Conservation (phyloP, 2,888 invertebrate genomes). For the Nephrotoma appendiculata region DNA sequence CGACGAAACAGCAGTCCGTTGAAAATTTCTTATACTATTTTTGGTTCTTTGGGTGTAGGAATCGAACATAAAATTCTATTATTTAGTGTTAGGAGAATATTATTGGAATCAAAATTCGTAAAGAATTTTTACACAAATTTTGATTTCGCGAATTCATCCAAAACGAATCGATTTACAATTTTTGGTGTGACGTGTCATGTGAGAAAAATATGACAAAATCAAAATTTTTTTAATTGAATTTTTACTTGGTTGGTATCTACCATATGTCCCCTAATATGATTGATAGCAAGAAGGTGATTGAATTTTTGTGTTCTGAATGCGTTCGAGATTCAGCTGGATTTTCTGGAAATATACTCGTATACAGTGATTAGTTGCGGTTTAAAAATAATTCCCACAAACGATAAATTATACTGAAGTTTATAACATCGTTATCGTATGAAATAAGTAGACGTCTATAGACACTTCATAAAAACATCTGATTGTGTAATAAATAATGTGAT, state of each 20-base stretch:
- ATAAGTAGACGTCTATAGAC: background rate
- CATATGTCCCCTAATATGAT: background rate
- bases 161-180: background rate
- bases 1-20: background rate
- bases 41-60: background rate
- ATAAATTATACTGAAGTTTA: background rate
- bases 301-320: too few species aligned
- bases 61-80: background rate
- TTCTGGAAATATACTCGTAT: background rate
- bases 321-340: background rate
- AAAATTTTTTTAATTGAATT: background rate
- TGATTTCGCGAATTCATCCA: background rate
- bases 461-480: background rate
- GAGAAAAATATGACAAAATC: background rate
- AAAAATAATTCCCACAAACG: background rate
- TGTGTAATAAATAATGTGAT: background rate
- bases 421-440: background rate
- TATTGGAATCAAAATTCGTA: background rate
- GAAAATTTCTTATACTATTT: background rate
- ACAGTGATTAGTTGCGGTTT: background rate
- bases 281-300: background rate
- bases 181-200: background rate
- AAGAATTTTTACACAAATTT: background rate
- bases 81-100: background rate
- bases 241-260: background rate